These are phyloP conservation scores for Zaprionus vittiger DNA, from an alignment of 1,140 invertebrate species.

Conservation along the genomic window DNA sequence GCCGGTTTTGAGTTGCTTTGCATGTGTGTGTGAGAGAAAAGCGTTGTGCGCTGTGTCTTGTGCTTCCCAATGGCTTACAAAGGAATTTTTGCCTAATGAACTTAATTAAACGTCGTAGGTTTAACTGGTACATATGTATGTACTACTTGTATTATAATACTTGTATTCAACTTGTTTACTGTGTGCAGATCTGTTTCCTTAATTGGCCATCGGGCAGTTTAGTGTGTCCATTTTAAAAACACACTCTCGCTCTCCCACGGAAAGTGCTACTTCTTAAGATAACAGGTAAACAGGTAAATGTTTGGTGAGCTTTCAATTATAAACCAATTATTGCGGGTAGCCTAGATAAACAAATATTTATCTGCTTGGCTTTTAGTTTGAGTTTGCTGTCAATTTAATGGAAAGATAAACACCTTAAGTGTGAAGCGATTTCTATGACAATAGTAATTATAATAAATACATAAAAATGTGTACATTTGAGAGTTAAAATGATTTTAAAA, in stretches of 20 bases:
- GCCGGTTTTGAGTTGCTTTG: constrained; percentile 22
- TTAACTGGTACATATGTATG: constrained; percentile 16
- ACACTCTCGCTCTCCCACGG: constrained; percentile 9
- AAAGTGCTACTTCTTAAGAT: constrained; percentile 7
- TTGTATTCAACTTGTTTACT: constrained; percentile 19
- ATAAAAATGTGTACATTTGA: background rate
- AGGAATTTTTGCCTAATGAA: constrained; percentile 46
- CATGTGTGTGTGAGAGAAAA: constrained; percentile 2
- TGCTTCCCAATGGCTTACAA: constrained; percentile 38
- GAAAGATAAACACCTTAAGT: constrained; percentile 46
- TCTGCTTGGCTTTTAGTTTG: constrained; percentile 58
- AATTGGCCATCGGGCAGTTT: constrained; percentile 29
- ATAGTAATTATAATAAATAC: background rate
- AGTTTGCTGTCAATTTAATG: constrained; percentile 49
- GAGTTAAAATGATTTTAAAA: background rate
- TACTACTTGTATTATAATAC: constrained; percentile 3
- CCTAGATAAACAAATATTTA: constrained; percentile 61
- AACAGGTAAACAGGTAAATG: constrained; percentile 42
- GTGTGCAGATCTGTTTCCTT: constrained; percentile 23
- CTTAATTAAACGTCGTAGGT: constrained; percentile 30
- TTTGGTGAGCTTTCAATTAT: constrained; percentile 58
- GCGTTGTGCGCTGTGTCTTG: constrained; percentile 25
- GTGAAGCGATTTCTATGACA: too few species aligned
- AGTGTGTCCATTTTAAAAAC: background rate
- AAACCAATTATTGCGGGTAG: constrained; percentile 61